These are phyloP conservation scores for Pyrgilauda ruficollis DNA, from an alignment of 2,113 vertebrate genomes.

Conservation along the genomic window DNA sequence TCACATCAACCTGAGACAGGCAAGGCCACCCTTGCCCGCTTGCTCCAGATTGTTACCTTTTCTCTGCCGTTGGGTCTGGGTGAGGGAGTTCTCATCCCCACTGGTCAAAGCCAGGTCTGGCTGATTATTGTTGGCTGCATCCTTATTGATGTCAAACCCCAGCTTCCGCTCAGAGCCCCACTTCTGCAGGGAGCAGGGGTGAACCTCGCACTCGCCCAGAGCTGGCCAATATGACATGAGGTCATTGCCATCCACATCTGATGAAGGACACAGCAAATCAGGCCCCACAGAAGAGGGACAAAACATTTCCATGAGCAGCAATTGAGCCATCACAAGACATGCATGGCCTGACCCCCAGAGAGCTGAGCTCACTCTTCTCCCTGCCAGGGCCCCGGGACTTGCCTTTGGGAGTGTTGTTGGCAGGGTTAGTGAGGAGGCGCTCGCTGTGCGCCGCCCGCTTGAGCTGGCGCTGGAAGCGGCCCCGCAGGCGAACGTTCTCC, in stretches of 20 bases:
- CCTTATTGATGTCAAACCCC: slow-evolving; percentile 90
- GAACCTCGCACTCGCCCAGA: slow-evolving; percentile 87
- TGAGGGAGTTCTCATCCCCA: slow-evolving; percentile 90
- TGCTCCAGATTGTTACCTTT: slow-evolving; percentile 80
- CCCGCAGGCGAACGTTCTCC: slow-evolving; percentile 89
- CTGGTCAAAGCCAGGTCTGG: slow-evolving; percentile 88
- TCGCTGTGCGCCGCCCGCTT: slow-evolving; percentile 90
- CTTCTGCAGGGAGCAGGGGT: slow-evolving; percentile 88
- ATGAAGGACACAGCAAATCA: neutral
- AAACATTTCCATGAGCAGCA: neutral
- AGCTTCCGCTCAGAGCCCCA: slow-evolving; percentile 96
- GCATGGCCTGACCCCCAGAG: neutral
- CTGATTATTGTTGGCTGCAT: slow-evolving; percentile 94
- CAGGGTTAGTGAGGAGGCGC: slow-evolving; percentile 87
- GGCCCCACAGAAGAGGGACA: neutral
- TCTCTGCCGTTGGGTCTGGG: slow-evolving; percentile 86
- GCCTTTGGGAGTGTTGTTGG: slow-evolving; percentile 89
- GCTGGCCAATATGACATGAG: slow-evolving; percentile 96
- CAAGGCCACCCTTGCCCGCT: neutral
- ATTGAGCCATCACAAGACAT: neutral
- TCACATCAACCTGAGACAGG: neutral
- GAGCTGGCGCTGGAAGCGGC: slow-evolving; percentile 90
- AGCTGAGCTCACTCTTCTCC: neutral
- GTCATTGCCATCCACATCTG: slow-evolving; percentile 96
- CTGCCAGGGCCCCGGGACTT: neutral